Conservation (phyloP, 2,797 vertebrate species). For the Mico argentatus region DNA sequence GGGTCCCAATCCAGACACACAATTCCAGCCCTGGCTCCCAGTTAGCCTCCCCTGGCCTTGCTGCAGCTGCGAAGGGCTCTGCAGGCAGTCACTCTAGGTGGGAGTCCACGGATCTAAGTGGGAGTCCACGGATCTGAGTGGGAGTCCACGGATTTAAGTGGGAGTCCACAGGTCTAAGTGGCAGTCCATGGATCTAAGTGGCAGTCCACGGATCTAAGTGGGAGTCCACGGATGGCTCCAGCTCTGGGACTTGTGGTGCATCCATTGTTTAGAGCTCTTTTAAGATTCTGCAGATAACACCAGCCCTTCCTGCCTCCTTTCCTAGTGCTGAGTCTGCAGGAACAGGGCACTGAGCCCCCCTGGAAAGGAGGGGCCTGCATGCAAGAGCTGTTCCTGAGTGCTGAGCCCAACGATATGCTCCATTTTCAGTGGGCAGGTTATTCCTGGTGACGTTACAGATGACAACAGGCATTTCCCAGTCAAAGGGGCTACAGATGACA, state of each 20-base stretch:
- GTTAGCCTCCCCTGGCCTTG: accelerated
- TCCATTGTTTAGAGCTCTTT: not conserved
- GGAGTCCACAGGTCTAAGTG: not conserved
- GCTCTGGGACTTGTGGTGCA: not conserved
- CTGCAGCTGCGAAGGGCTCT: not conserved
- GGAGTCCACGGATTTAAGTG: no score
- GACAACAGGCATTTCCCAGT: not conserved
- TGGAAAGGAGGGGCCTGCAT: not conserved
- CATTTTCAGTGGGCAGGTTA: not conserved
- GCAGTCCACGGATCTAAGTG: no score
- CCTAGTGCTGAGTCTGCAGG: not conserved
- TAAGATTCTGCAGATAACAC: not conserved
- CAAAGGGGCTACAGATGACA: not conserved
- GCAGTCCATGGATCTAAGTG: not conserved
- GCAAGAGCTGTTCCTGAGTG: not conserved
- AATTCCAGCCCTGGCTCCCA: not conserved
- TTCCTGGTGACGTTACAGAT: not conserved
- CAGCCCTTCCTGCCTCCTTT: not conserved
- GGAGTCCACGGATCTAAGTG: not conserved
- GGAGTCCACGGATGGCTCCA: not conserved
- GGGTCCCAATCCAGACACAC: not conserved
- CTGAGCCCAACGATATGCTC: not conserved
- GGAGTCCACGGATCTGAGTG: no score
- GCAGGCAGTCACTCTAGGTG: not conserved
- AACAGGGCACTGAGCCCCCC: not conserved